These are phyloP conservation scores for Oncorhynchus mykiss DNA, from an alignment of 2,113 vertebrate genomes.

Conservation along the genomic window DNA sequence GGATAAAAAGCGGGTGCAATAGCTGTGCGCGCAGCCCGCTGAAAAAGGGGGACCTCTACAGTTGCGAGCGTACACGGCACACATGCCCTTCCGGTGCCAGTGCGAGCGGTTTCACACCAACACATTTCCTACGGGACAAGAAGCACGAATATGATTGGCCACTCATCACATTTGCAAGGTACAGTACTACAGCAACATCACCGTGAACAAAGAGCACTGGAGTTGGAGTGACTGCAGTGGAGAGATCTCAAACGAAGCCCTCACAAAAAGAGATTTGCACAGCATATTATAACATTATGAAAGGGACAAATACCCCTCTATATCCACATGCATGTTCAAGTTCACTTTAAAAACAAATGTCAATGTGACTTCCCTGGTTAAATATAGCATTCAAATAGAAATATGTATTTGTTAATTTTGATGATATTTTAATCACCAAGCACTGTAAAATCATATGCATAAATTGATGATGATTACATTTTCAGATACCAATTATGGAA, in stretches of 20 bases:
- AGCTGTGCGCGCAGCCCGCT: constrained; percentile 32
- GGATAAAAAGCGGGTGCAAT: constrained; percentile 34
- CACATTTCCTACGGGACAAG: constrained; percentile 12
- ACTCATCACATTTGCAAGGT: neutral
- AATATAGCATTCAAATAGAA: too few relatives aligned
- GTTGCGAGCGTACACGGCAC: constrained; percentile 40
- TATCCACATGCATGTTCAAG: too few relatives aligned
- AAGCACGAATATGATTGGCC: neutral
- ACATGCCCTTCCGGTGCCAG: constrained; percentile 13
- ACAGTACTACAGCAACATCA: neutral
- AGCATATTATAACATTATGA: neutral
- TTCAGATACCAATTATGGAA: neutral
- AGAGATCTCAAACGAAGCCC: neutral
- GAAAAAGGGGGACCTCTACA: constrained; percentile 57
- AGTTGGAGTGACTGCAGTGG: constrained; percentile 1
- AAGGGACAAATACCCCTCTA: neutral
- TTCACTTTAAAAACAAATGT: too few relatives aligned
- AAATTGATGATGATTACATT: neutral
- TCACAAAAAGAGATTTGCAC: neutral
- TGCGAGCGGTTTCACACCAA: neutral
- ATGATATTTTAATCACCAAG: neutral
- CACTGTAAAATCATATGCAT: too few relatives aligned
- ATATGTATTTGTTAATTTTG: neutral
- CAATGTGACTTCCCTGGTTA: too few relatives aligned
- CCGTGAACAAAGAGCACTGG: neutral